A percentile compares a stretch with the other conserved stretches of the same genome.
Conservation (phyloP, 2,888 invertebrate species). For the Tryphoninae sp. region DNA sequence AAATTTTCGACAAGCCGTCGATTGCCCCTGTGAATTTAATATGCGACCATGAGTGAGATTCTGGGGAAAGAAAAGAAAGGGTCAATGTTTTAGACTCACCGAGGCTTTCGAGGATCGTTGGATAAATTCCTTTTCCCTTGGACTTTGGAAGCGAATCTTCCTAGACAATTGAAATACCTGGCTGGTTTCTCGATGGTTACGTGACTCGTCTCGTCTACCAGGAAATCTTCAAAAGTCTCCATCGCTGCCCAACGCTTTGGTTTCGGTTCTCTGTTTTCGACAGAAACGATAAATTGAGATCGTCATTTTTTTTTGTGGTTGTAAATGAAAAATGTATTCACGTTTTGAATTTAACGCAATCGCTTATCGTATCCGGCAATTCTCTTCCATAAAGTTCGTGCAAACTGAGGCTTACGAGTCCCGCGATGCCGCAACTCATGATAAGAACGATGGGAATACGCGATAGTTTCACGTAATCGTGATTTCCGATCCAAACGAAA, state of each 20-base stretch:
- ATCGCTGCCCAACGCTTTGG: conserved; percentile 66
- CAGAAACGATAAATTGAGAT: background rate
- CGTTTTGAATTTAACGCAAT: conserved; percentile 61
- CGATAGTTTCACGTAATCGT: conserved; percentile 62
- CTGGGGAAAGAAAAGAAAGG: background rate
- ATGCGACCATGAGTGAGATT: background rate
- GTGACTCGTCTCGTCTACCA: conserved; percentile 38
- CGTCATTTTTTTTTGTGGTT: background rate
- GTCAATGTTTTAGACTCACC: conserved; percentile 1
- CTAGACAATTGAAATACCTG: conserved; percentile 16
- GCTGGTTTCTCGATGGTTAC: conserved; percentile 57
- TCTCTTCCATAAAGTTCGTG: conserved; percentile 63
- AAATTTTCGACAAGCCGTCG: conserved; percentile 2
- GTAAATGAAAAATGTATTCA: conserved; percentile 41
- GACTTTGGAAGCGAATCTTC: conserved; percentile 4
- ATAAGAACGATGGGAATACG: conserved; percentile 55
- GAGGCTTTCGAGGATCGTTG: conserved; percentile 21
- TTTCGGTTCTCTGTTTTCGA: conserved; percentile 59
- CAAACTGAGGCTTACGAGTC: conserved; percentile 64
- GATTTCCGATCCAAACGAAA: conserved; percentile 66
- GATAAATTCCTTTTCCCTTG: conserved; percentile 15
- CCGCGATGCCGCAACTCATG: conserved; percentile 62
- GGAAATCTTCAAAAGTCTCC: conserved; percentile 46
- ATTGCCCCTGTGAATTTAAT: conserved; percentile 23
- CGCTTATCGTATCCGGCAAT: conserved; percentile 66